Percentiles rank a stretch among this genome's conserved stretches.
These are phyloP conservation scores for Watsonalla cultraria DNA, from an alignment of 2,888 invertebrate species.

Conservation along the genomic window DNA sequence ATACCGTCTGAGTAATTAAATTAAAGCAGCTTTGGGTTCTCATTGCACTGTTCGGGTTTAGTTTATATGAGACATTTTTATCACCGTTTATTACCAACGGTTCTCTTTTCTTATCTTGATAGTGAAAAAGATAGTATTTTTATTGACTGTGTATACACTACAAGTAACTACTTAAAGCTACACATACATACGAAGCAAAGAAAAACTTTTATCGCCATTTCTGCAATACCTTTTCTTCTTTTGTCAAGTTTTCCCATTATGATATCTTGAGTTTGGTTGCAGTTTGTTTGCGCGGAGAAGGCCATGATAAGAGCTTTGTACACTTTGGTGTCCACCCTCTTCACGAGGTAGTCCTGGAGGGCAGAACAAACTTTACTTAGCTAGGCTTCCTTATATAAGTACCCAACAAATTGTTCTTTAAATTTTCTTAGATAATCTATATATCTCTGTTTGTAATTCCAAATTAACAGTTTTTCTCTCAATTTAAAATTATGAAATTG, in stretches of 20 bases:
- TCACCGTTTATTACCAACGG: too few relatives aligned
- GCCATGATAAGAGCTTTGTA: constrained; percentile 93
- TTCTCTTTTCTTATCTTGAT: too few relatives aligned
- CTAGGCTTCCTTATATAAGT: not conserved
- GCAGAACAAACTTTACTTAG: constrained; percentile 5
- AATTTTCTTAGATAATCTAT: too few relatives aligned
- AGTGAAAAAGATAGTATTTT: too few relatives aligned
- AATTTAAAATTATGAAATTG: not conserved
- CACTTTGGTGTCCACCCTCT: constrained; percentile 85
- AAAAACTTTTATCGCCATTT: constrained; percentile 1
- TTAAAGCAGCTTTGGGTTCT: too few relatives aligned
- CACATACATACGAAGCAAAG: not conserved
- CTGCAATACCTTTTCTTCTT: constrained; percentile 85
- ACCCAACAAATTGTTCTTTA: too few relatives aligned
- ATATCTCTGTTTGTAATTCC: too few relatives aligned
- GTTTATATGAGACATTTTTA: too few relatives aligned
- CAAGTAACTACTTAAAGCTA: not conserved
- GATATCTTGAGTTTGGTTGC: constrained; percentile 95
- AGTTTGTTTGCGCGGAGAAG: constrained; percentile 96
- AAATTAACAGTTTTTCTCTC: too few relatives aligned
- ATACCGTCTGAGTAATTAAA: not conserved
- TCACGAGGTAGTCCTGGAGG: constrained; percentile 86
- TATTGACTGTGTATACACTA: too few relatives aligned
- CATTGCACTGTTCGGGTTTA: too few relatives aligned
- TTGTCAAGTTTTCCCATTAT: constrained; percentile 97